Evolutionary conservation across 2,113 vertebrate species (phyloP).

Genomic region (Sinocyclocheilus rhinocerous): DNA sequence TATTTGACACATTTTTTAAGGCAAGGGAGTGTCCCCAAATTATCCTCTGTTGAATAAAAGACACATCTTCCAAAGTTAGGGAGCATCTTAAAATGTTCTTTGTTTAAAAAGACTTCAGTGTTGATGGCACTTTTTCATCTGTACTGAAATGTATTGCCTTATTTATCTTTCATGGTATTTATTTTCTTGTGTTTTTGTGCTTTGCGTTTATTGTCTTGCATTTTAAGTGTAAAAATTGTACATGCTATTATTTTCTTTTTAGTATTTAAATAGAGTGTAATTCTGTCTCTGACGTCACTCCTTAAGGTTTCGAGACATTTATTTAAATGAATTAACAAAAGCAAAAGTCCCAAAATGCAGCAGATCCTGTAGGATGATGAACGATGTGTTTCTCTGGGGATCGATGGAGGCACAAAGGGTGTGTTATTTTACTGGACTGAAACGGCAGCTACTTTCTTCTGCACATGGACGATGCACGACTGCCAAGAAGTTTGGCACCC

Average conservation of each 20-base stretch:
- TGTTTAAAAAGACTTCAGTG: slow-evolving; percentile 51
- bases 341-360: not conserved
- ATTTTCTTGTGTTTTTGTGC: slow-evolving; percentile 48
- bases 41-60: slow-evolving; percentile 36
- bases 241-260: not conserved
- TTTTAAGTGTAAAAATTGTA: slow-evolving; percentile 22
- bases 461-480: not conserved
- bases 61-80: slow-evolving; percentile 32
- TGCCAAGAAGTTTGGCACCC: not conserved
- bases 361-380: not conserved
- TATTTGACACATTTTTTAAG: slow-evolving; percentile 10
- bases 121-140: slow-evolving; percentile 40
- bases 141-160: slow-evolving; percentile 48
- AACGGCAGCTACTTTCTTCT: not conserved
- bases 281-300: not conserved
- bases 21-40: not conserved
- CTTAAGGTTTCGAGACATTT: not conserved
- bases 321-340: not conserved
- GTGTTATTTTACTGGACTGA: slow-evolving; percentile 8
- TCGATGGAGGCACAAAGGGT: slow-evolving; percentile 5
- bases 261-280: not conserved
- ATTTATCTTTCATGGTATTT: slow-evolving; percentile 57
- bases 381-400: not conserved
- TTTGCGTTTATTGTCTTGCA: not conserved
- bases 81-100: slow-evolving; percentile 47